A percentile compares a stretch with the other conserved stretches of the same genome.
phyloP scores from a whole-genome alignment of 2,797 vertebrate species.

The Lates japonicus region DNA sequence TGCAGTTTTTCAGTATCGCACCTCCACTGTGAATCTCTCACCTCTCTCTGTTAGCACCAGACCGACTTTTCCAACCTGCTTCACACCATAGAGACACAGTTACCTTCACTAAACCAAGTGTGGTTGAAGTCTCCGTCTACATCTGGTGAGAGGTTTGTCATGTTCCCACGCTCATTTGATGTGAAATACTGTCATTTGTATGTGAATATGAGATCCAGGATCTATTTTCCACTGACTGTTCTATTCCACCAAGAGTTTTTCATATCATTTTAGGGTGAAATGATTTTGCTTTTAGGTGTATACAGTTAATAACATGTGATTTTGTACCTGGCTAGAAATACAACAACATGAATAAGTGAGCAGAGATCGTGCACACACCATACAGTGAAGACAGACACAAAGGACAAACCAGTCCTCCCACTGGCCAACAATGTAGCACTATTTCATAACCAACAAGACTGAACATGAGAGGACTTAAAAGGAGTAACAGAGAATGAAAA shows the following conservation, averaged over 20 bases:
- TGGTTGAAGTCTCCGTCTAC: slow-evolving; percentile 24
- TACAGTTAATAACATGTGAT: not conserved
- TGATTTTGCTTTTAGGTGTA: not conserved
- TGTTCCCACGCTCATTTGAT: slow-evolving; percentile 6
- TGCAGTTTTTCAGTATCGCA: slow-evolving; percentile 54
- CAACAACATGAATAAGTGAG: slow-evolving; percentile 28
- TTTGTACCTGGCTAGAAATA: not conserved
- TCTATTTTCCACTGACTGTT: slow-evolving; percentile 12
- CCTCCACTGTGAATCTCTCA: slow-evolving; percentile 74
- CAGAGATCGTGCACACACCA: not conserved
- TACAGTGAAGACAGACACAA: slow-evolving; percentile 26
- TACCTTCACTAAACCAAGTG: slow-evolving; percentile 30
- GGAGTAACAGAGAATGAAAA: slow-evolving; percentile 32
- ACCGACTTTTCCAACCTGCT: slow-evolving; percentile 40
- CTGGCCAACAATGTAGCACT: not conserved
- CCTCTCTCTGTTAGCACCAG: slow-evolving; percentile 54
- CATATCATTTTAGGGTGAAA: not conserved
- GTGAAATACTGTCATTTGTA: slow-evolving; percentile 22
- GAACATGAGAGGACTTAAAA: slow-evolving; percentile 34
- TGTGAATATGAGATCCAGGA: slow-evolving; percentile 21
- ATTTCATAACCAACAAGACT: slow-evolving; percentile 11
- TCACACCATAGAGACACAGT: slow-evolving; percentile 41
- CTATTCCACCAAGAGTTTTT: not conserved
- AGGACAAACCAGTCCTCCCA: slow-evolving; percentile 31
- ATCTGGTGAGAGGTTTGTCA: slow-evolving; percentile 10